phyloP scores from a whole-genome alignment of 1,140 invertebrate genomes.

The Drosophila quadrilineata region DNA sequence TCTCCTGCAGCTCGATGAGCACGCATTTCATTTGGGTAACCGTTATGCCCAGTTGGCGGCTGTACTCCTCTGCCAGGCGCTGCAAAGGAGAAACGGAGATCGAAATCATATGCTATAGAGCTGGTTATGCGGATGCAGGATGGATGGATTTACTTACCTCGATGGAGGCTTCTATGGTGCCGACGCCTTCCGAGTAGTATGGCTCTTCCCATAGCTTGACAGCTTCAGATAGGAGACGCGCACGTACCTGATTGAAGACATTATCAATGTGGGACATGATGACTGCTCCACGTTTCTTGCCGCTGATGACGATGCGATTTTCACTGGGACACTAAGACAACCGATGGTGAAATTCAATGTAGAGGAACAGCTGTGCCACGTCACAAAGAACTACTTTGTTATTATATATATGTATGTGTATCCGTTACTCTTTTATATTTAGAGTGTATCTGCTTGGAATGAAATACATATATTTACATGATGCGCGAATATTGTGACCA shows the following conservation, averaged over 20 bases:
- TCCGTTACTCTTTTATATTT: not conserved
- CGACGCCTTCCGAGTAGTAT: slow-evolving; percentile 83
- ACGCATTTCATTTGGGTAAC: slow-evolving; percentile 82
- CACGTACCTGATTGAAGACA: slow-evolving; percentile 84
- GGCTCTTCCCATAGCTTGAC: slow-evolving; percentile 89
- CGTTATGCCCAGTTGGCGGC: slow-evolving; percentile 81
- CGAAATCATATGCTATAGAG: not conserved
- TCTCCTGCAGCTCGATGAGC: slow-evolving; percentile 85
- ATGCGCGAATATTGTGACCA: too few relatives aligned
- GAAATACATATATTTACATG: too few relatives aligned
- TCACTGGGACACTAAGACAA: too few relatives aligned
- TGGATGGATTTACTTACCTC: slow-evolving; percentile 73
- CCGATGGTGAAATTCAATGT: not conserved
- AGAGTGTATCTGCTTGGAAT: not conserved
- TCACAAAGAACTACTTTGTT: slow-evolving; percentile 21
- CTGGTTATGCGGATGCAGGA: not conserved
- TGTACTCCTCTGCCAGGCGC: slow-evolving; percentile 83
- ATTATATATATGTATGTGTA: not conserved
- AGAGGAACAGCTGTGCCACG: not conserved
- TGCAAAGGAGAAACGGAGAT: slow-evolving; percentile 69
- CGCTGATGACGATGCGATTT: slow-evolving; percentile 10
- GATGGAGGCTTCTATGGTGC: slow-evolving; percentile 78
- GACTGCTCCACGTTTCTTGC: too few relatives aligned
- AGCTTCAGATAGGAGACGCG: slow-evolving; percentile 85
- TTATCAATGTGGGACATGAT: slow-evolving; percentile 83